A percentile compares a stretch with the other conserved stretches of the same genome.
These are phyloP conservation scores for Scaptomyza montana DNA, from an alignment of 1,140 invertebrate species.

Conservation along the genomic window DNA sequence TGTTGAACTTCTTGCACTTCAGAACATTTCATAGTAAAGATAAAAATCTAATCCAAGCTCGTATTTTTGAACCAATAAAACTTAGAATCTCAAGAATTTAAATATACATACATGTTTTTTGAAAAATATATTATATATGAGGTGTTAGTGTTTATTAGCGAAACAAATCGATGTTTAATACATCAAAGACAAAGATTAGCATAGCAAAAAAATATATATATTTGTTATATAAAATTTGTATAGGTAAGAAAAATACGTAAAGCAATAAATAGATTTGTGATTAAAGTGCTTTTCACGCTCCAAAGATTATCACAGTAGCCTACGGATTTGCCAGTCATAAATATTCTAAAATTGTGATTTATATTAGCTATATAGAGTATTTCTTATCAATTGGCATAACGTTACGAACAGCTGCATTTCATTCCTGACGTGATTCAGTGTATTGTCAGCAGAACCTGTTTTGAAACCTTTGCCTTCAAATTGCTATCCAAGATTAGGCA, in stretches of 20 bases:
- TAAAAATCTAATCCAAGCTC: slow-evolving; percentile 33
- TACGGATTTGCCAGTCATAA: neutral
- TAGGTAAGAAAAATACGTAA: neutral
- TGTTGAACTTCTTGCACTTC: slow-evolving; percentile 5
- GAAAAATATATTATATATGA: too few relatives aligned
- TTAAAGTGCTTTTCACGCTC: slow-evolving; percentile 5
- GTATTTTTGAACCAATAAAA: slow-evolving; percentile 17
- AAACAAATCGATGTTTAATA: neutral
- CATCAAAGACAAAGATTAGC: too few relatives aligned
- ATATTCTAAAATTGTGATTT: slow-evolving; percentile 41
- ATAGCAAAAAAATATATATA: too few relatives aligned
- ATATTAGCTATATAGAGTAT: slow-evolving; percentile 13
- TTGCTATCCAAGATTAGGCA: slow-evolving; percentile 29
- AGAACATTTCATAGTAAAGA: slow-evolving; percentile 8
- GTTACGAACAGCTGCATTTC: slow-evolving; percentile 15
- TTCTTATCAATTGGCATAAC: slow-evolving; percentile 28
- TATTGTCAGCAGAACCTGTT: neutral
- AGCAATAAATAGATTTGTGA: neutral
- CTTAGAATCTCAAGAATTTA: slow-evolving; percentile 4
- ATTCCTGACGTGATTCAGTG: slow-evolving; percentile 8
- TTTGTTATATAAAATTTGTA: neutral
- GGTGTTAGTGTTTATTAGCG: too few relatives aligned
- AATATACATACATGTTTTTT: slow-evolving; percentile 5
- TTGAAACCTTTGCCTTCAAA: slow-evolving; percentile 35
- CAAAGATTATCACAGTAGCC: slow-evolving; percentile 5